A percentile compares a stretch with the other conserved stretches of the same genome.
Conservation (phyloP, 2,888 invertebrate species). For the Imbricaverruca yamaguchii region DNA sequence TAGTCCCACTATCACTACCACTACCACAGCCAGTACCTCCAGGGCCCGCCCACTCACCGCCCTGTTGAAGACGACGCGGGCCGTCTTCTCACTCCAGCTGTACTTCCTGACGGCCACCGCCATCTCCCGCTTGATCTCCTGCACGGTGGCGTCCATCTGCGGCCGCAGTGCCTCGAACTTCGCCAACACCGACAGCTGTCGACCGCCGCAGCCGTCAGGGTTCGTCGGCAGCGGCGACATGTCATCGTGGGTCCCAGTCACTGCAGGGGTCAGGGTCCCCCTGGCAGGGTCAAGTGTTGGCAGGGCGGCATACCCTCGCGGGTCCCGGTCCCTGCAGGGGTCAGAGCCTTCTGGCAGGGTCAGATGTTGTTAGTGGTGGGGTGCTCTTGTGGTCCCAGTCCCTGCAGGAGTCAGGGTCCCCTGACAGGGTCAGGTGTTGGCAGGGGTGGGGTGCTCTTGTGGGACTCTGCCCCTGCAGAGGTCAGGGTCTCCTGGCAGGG, state of each 20-base stretch:
- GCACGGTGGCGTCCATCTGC: conserved; percentile 63
- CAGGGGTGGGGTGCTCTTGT: too few species aligned
- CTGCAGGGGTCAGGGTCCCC: neutral
- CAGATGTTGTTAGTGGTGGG: neutral
- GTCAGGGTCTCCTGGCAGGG: neutral
- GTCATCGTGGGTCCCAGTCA: neutral
- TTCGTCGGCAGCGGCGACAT: too few species aligned
- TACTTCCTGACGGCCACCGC: conserved; percentile 57
- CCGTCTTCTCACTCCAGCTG: conserved; percentile 61
- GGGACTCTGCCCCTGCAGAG: too few species aligned
- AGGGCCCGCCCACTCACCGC: conserved; percentile 47
- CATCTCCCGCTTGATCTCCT: conserved; percentile 64
- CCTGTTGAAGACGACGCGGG: conserved; percentile 55
- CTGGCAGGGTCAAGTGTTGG: neutral
- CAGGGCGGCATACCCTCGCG: too few species aligned
- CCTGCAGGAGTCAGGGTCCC: too few species aligned
- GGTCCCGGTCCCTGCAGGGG: too few species aligned
- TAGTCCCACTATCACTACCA: neutral
- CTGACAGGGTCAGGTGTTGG: too few species aligned
- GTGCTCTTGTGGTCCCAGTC: too few species aligned
- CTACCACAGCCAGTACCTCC: neutral
- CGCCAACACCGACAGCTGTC: conserved; percentile 44
- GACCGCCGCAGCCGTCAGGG: too few species aligned
- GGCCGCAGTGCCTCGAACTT: conserved; percentile 62
- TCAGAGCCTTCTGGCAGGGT: neutral